A percentile compares a stretch with the other conserved stretches of the same genome.
phyloP scores from a whole-genome alignment of 2,888 invertebrate genomes.

The Lithosia quadra region DNA sequence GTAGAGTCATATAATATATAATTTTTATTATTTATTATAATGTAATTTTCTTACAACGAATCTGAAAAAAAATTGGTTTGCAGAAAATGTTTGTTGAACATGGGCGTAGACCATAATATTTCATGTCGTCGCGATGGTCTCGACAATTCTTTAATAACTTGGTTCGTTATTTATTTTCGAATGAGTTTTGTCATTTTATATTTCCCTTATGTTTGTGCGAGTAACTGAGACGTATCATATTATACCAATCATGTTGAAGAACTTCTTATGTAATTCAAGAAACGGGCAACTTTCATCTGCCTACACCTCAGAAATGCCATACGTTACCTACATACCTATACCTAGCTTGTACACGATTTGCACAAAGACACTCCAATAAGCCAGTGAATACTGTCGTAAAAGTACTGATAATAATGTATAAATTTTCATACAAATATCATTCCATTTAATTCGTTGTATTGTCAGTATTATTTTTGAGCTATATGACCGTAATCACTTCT shows the following conservation, averaged over 20 bases:
- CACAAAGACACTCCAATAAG: not conserved
- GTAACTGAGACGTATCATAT: slow-evolving; percentile 9
- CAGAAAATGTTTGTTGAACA: not conserved
- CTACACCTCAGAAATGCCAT: not conserved
- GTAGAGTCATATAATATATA: too few relatives aligned
- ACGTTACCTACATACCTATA: not conserved
- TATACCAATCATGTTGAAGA: not conserved
- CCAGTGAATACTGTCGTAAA: too few relatives aligned
- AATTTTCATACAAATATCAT: not conserved
- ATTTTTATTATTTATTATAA: too few relatives aligned
- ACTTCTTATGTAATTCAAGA: slow-evolving; percentile 1
- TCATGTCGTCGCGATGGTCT: too few relatives aligned
- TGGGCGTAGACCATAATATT: not conserved
- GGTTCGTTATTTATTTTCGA: not conserved
- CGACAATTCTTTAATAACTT: not conserved
- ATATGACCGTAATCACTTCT: not conserved
- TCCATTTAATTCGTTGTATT: not conserved
- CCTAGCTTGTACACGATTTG: not conserved
- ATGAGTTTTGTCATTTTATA: not conserved
- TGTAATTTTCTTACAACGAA: too few relatives aligned
- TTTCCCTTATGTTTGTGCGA: not conserved
- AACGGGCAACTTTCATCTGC: not conserved
- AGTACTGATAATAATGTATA: not conserved
- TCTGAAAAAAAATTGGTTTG: too few relatives aligned
- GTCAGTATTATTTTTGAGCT: not conserved